These are phyloP conservation scores for Drosophila truncata DNA, from an alignment of 1,140 invertebrate genomes.

Conservation along the genomic window DNA sequence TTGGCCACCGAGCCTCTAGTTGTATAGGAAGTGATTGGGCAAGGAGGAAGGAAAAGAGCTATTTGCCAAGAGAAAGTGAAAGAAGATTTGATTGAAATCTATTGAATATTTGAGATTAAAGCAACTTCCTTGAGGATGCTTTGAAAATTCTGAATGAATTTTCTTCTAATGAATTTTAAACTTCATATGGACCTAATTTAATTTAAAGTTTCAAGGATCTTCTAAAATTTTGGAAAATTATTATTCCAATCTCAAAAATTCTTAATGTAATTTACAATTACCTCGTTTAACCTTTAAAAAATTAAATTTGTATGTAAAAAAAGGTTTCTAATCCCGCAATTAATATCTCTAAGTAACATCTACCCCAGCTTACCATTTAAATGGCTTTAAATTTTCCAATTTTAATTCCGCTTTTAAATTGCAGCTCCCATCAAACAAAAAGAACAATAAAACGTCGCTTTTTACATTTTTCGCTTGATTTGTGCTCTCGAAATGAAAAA, in stretches of 20 bases:
- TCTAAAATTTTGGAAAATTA: too few species aligned
- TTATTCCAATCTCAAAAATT: not conserved
- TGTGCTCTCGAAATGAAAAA: slow-evolving; percentile 47
- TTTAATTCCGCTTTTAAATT: slow-evolving; percentile 17
- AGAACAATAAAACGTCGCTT: slow-evolving; percentile 47
- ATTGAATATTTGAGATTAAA: not conserved
- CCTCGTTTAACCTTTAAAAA: not conserved
- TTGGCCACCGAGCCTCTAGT: slow-evolving; percentile 41
- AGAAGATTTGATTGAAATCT: slow-evolving; percentile 32
- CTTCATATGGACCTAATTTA: too few species aligned
- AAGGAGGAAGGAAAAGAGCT: slow-evolving; percentile 19
- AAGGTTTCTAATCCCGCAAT: not conserved
- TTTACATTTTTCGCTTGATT: slow-evolving; percentile 47
- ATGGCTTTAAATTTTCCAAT: slow-evolving; percentile 18
- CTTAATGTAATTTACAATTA: not conserved
- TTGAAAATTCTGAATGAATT: too few species aligned
- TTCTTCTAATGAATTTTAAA: too few species aligned
- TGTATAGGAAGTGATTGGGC: slow-evolving; percentile 61
- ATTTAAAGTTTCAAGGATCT: too few species aligned
- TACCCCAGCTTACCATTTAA: not conserved
- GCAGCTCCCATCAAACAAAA: slow-evolving; percentile 20
- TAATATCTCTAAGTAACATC: not conserved
- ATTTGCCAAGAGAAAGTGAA: slow-evolving; percentile 51
- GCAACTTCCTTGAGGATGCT: not conserved
- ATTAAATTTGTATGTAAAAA: not conserved